Conservation (phyloP, 2,113 vertebrate genomes). For the Rhinopomastus cyanomelas region DNA sequence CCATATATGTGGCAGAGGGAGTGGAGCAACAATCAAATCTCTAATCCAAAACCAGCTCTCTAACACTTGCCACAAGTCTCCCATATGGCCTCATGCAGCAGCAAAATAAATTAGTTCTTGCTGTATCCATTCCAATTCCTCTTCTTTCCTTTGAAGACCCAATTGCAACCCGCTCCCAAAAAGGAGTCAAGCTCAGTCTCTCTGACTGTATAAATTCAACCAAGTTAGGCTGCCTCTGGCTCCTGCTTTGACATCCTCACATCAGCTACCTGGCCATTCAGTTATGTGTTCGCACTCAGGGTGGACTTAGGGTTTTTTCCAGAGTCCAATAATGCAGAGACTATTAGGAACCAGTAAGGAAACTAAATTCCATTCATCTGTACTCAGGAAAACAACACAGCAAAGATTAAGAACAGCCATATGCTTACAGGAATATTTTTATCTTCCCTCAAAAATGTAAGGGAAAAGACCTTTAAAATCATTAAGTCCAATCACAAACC, state of each 20-base stretch:
- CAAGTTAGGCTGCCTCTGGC: background rate
- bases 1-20: background rate
- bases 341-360: background rate
- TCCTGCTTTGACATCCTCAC: background rate
- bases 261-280: background rate
- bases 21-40: background rate
- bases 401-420: background rate
- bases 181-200: background rate
- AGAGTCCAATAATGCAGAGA: background rate
- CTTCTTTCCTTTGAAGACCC: background rate
- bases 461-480: background rate
- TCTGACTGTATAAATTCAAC: background rate
- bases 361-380: background rate
- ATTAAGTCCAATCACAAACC: background rate
- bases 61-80: background rate
- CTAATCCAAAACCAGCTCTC: background rate
- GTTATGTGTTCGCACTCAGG: background rate
- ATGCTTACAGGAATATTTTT: background rate
- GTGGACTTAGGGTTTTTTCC: background rate
- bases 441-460: background rate
- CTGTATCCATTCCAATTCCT: background rate
- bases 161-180: background rate
- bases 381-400: background rate
- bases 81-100: background rate
- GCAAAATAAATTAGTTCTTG: background rate